Conservation (phyloP, 2,888 invertebrate species). For the Tineola bisselliella region DNA sequence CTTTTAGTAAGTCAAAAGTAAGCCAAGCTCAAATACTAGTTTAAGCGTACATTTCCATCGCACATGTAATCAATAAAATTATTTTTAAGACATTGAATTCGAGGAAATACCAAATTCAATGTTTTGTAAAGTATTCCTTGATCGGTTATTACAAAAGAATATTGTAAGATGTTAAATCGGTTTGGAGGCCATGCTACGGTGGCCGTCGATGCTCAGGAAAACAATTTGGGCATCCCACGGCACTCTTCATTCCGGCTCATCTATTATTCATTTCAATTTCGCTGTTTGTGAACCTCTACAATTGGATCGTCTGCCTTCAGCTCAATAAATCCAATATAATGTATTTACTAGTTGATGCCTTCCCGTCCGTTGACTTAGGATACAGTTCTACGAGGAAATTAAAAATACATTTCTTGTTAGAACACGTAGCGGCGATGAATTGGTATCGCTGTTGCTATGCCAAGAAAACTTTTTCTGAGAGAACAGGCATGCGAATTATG, state of each 20-base stretch:
- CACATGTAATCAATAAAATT: no score
- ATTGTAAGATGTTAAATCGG: not conserved
- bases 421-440: no score
- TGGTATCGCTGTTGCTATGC: no score
- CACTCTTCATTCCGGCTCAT: slow-evolving; percentile 13
- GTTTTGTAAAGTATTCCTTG: no score
- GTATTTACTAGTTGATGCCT: not conserved
- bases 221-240: not conserved
- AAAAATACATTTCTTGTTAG: no score
- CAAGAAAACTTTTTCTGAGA: no score
- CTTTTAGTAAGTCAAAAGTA: no score
- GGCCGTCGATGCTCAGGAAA: not conserved
- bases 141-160: not conserved
- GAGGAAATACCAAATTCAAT: no score
- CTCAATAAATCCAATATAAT: slow-evolving; percentile 6
- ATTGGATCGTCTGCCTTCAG: slow-evolving; percentile 3
- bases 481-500: no score
- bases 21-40: no score
- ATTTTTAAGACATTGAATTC: no score
- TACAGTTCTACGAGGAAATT: not conserved
- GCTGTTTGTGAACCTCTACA: slow-evolving; percentile 9
- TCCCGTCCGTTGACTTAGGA: not conserved
- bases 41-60: no score
- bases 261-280: slow-evolving; percentile 18
- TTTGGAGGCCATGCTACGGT: not conserved